Evolutionary conservation across 2,888 invertebrate genomes (phyloP), one percentile per base, ranked within the genome.

Genomic region (Cerastis rubricosa): DNA sequence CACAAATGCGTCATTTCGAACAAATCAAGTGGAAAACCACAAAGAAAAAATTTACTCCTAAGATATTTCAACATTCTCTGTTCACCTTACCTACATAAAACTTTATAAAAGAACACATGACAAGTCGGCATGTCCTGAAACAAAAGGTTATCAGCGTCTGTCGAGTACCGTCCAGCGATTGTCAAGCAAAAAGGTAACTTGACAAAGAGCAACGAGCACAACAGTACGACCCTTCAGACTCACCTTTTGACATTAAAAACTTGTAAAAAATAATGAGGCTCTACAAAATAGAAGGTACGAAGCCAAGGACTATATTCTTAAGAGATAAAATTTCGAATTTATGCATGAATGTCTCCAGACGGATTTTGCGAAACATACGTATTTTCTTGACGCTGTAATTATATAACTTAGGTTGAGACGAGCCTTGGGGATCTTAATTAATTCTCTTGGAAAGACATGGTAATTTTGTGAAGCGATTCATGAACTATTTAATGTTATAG

Each of bases 161-260:
- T 22, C 19, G 49, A 73, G 59, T 43, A 59, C 47, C 22, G 43
- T 66, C 74, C 66, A 57, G 47, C 22, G 45, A 68, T 78, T 71
- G 49, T 85, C 45, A 77, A 73, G 29, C 22, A 22, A 35, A 78
- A 80, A 79, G 51, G 59, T 67, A 67, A 59, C 47, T 47, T 47
- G 35, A 71, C 82, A 84, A 82, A 84, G 54, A 40, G 8, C 69
- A 49, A 43, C 61, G 49, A n/a, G n/a, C 22, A 4, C 59, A 40
- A 59, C 80, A 59, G 59, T 22, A 61, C 22, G 35, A 22, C 40
- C 45, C 78, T 47, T 1, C 25, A 61, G 19, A n/a, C 64, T 81
- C 45, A 85, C 80, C 85, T 76, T n/a, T 73, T 86, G 83, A 78
- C 74, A 75, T 88, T 87, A 51, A n/a, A n/a, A 79, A 76, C 54